Evolutionary conservation across 2,113 vertebrate genomes (phyloP).

Genomic region (Gasterosteus aculeatus): DNA sequence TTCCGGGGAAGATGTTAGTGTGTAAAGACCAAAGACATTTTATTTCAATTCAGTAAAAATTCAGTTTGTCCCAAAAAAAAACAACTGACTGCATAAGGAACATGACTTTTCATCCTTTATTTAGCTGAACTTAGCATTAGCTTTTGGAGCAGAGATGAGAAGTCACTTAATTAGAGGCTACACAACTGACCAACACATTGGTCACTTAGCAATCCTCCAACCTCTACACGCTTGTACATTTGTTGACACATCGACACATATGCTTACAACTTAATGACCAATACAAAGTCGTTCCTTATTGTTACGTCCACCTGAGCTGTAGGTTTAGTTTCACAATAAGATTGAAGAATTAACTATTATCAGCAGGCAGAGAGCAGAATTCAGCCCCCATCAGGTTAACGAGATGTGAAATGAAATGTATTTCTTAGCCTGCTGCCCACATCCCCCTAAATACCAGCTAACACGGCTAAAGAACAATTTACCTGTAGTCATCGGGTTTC

Average conservation of each 20-base stretch:
- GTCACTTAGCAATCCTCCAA: not conserved
- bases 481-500: slow-evolving; percentile 44
- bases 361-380: slow-evolving; percentile 39
- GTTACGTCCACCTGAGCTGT: not conserved
- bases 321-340: slow-evolving; percentile 4
- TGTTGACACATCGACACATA: not conserved
- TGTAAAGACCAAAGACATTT: not conserved
- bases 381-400: slow-evolving; percentile 67
- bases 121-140: not conserved
- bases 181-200: not conserved
- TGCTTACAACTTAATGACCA: not conserved
- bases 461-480: slow-evolving; percentile 71
- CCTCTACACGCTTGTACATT: not conserved
- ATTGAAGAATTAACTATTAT: slow-evolving; percentile 52
- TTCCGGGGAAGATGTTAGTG: not conserved
- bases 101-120: not conserved
- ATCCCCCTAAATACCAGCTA: slow-evolving; percentile 70
- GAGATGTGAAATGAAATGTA: slow-evolving; percentile 77
- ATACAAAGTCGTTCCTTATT: not conserved
- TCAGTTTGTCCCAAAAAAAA: not conserved
- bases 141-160: not conserved
- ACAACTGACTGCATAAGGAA: not conserved
- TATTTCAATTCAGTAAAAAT: not conserved
- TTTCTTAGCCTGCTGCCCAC: slow-evolving; percentile 62
- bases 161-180: not conserved